Evolutionary conservation across 2,888 invertebrate genomes (phyloP).

Genomic region (Furcula furcula): DNA sequence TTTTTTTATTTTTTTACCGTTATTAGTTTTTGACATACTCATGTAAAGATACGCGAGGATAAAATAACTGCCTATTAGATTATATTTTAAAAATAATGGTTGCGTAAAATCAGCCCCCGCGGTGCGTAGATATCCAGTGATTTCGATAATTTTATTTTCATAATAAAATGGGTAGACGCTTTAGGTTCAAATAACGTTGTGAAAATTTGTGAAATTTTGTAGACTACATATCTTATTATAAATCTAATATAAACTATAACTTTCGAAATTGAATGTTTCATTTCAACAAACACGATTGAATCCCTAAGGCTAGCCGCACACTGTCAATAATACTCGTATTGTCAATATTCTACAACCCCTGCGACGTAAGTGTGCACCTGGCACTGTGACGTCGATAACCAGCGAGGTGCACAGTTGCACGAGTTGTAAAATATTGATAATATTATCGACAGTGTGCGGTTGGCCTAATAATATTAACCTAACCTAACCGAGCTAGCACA

Average conservation of each 20-base stretch:
- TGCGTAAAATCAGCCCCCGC: conserved; percentile 73
- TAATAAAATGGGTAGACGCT: conserved; percentile 82
- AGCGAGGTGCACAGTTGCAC: too few relatives aligned
- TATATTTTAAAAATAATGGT: conserved; percentile 80
- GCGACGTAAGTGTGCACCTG: too few relatives aligned
- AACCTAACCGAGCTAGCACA: too few relatives aligned
- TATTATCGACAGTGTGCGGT: too few relatives aligned
- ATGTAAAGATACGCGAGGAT: conserved; percentile 71
- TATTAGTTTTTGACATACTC: conserved; percentile 79
- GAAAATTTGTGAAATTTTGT: conserved; percentile 82
- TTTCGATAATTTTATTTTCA: conserved; percentile 81
- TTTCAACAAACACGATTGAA: conserved; percentile 40
- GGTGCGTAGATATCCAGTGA: conserved; percentile 72
- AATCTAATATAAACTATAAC: conserved; percentile 83
- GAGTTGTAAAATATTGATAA: too few relatives aligned
- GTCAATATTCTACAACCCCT: too few relatives aligned
- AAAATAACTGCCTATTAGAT: conserved; percentile 79
- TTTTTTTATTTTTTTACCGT: conserved; percentile 82
- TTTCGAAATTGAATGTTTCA: conserved; percentile 70
- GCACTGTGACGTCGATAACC: too few relatives aligned
- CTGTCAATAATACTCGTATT: too few relatives aligned
- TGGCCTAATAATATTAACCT: too few relatives aligned
- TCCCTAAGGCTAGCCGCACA: too few relatives aligned
- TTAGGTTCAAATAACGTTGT: conserved; percentile 82
- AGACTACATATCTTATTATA: conserved; percentile 83